These are phyloP conservation scores for Cyrtonyx montezumae DNA, from an alignment of 2,113 vertebrate species.

Conservation along the genomic window DNA sequence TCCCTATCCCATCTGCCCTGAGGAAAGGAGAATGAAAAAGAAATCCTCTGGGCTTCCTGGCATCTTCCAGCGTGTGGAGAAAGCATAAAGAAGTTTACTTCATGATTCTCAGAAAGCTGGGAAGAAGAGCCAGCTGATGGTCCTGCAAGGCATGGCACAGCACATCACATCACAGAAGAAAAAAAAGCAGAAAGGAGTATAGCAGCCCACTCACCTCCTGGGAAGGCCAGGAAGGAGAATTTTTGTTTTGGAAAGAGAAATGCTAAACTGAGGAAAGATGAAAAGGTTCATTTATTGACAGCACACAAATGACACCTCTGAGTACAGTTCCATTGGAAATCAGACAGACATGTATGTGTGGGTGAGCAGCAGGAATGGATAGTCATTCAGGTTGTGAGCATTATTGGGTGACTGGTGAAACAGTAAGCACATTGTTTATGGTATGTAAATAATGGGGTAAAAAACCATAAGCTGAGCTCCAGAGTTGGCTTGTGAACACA, in stretches of 20 bases:
- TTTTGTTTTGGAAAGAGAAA: not conserved
- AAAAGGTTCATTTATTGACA: not conserved
- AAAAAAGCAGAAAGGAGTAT: not conserved
- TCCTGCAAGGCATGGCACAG: not conserved
- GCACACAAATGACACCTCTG: not conserved
- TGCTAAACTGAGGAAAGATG: not conserved
- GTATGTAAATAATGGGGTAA: not conserved
- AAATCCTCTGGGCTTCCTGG: not conserved
- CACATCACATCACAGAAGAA: not conserved
- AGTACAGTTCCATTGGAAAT: not conserved
- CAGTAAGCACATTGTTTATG: not conserved
- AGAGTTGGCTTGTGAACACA: not conserved
- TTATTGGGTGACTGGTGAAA: not conserved
- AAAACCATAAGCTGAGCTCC: not conserved
- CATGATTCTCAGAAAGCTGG: not conserved
- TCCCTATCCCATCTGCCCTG: not conserved
- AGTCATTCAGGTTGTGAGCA: not conserved
- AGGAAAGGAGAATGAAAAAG: not conserved
- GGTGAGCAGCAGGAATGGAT: not conserved
- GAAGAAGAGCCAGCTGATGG: conserved; percentile 12
- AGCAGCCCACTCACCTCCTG: conserved; percentile 12
- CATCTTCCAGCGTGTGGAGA: not conserved
- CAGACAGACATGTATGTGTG: not conserved
- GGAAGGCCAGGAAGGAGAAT: not conserved
- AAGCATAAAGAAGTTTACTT: not conserved